phyloP scores from a whole-genome alignment of 2,113 vertebrate genomes.

The Ammodytes marinus region DNA sequence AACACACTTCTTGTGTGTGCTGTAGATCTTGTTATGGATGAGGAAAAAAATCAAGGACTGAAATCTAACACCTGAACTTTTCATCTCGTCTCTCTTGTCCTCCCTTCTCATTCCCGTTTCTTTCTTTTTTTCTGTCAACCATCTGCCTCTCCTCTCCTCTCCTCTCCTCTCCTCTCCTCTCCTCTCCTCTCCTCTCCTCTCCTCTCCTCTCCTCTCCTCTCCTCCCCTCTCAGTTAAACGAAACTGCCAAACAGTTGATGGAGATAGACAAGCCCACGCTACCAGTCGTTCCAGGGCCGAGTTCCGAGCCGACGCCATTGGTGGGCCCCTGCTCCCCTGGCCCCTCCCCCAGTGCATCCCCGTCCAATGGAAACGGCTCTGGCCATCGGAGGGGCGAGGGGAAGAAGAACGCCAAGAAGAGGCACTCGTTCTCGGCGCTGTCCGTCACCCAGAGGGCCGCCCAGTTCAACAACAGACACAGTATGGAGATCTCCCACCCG shows the following conservation, averaged over 20 bases:
- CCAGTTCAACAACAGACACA: conserved; percentile 95
- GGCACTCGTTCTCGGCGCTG: conserved; percentile 96
- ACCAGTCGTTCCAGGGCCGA: conserved; percentile 81
- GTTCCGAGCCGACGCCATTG: conserved; percentile 79
- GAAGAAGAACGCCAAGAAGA: conserved; percentile 98
- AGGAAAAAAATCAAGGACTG: conserved; percentile 36
- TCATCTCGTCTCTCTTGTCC: background rate
- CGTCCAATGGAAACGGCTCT: conserved; percentile 82
- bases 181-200: conserved; percentile 3
- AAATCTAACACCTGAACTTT: conserved; percentile 42
- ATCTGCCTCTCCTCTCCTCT: conserved; percentile 3
- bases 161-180: background rate
- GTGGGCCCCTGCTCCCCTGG: conserved; percentile 84
- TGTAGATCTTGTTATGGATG: conserved; percentile 27
- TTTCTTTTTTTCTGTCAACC: background rate
- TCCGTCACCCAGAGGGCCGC: conserved; percentile 95
- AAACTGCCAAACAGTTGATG: conserved; percentile 97
- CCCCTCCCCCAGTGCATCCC: conserved; percentile 74
- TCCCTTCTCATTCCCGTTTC: no score
- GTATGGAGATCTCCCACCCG: conserved; percentile 98
- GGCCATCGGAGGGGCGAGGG: conserved; percentile 90
- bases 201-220: conserved; percentile 2
- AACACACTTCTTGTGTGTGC: conserved; percentile 29
- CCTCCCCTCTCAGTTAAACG: conserved; percentile 88
- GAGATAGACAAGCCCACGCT: conserved; percentile 93